Percentiles rank a stretch among this genome's conserved stretches.
Conservation (phyloP, 2,113 vertebrate genomes). For the Elephantulus edwardii region DNA sequence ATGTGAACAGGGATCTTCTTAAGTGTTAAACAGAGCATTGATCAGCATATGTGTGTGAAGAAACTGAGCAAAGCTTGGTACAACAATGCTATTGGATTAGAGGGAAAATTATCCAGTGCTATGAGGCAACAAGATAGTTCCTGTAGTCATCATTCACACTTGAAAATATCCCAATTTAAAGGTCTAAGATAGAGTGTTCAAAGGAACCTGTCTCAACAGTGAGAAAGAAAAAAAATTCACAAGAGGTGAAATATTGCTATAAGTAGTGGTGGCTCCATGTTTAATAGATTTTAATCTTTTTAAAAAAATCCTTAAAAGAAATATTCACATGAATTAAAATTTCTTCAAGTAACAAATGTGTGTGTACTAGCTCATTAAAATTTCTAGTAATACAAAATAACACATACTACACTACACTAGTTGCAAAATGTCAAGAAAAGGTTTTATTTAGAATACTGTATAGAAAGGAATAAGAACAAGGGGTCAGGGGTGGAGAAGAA, state of each 20-base stretch:
- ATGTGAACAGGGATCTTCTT: not conserved
- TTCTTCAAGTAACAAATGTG: not conserved
- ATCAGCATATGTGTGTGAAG: not conserved
- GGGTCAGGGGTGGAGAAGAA: too few species aligned
- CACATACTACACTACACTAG: too few species aligned
- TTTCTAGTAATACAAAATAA: slow-evolving; percentile 10
- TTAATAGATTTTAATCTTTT: not conserved
- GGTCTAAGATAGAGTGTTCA: not conserved
- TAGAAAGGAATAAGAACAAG: too few species aligned
- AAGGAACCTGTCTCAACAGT: not conserved
- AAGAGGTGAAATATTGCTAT: not conserved
- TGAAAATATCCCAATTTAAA: not conserved
- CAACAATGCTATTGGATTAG: not conserved
- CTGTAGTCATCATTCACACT: not conserved
- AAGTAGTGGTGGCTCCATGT: not conserved
- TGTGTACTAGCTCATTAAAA: not conserved
- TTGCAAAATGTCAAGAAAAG: too few species aligned
- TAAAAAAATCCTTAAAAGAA: not conserved
- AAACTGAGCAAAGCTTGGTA: fast-evolving
- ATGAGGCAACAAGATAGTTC: not conserved
- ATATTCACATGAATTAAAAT: not conserved
- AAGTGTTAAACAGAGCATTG: not conserved
- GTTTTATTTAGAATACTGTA: too few species aligned
- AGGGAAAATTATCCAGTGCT: not conserved
- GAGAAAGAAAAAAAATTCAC: not conserved